Base-by-base conservation (phyloP, 1,140 invertebrate species). In the Trichogramma pretiosum region DNA sequence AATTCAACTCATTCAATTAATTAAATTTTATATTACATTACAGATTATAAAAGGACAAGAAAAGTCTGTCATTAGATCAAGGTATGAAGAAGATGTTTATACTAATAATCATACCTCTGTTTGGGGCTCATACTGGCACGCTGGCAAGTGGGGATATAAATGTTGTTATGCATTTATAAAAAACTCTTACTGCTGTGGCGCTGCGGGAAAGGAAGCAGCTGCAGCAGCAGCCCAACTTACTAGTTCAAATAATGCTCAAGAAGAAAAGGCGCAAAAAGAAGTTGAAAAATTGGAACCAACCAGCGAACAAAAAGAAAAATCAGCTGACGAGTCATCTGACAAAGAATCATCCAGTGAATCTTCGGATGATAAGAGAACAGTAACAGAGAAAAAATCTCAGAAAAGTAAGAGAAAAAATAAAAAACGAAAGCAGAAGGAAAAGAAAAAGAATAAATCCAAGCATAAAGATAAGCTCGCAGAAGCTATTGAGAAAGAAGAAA, bases 161-260 rank as follows among this genome's bases (percentile, higher is more conserved):
- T 98, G 96, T 63, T 99, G 96, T 70, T 83, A 97, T 65, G 92
- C 90, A 0, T 85, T 88, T 52, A 79, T 98, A 1, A 95, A 95
- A 76, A 85, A 88, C 74, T 89, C 86, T 0, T 90, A 89, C 59
- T 90, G 87, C 54, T 86, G 90, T 21, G 92, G 93, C 3, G 84
- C 87, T 61, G 75, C 82, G 7, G 88, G 87, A 13, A 82, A 81
- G 61, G 54, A 41, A 35, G 56, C 58, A 13, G n/a, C 51, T 13
- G 34, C 9, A 2, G 58, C 60, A 30, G 48, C 50, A 57, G 52
- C 57, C 52, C 40, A 51, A 39, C 28, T 50, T 18, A 41, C 9
- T 18, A 39, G 32, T 34, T n/a, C n/a, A n/a, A 37, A 17, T 39
- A 14, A 21, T 5, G n/a, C 13, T 2, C 11, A 22, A 8, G 24